Evolutionary conservation across 2,797 vertebrate genomes (phyloP).

Genomic region (Hybognathus amarus): DNA sequence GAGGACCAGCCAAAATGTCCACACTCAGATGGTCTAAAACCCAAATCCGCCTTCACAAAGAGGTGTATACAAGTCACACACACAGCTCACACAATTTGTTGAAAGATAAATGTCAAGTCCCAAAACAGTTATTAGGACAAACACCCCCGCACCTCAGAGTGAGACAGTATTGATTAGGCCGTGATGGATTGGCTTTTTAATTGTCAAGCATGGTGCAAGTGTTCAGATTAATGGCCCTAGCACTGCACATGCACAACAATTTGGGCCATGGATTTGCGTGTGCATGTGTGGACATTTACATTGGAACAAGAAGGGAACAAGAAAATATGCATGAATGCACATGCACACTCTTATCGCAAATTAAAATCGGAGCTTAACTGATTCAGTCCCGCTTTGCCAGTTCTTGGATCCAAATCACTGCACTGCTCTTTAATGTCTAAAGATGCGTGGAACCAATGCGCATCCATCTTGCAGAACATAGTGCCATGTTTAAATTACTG

Average conservation of each 20-base stretch:
- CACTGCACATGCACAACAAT: conserved; percentile 7
- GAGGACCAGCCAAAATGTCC: neutral
- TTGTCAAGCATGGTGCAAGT: conserved; percentile 15
- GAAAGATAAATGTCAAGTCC: conserved; percentile 5
- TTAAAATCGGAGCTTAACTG: conserved; percentile 30
- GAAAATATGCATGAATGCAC: conserved; percentile 13
- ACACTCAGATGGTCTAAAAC: neutral
- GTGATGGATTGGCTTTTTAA: conserved; percentile 19
- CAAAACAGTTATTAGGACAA: conserved; percentile 1
- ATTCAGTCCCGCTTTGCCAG: neutral
- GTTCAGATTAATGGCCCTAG: conserved; percentile 7
- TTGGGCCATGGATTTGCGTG: neutral
- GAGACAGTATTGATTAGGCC: conserved; percentile 26
- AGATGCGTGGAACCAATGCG: neutral
- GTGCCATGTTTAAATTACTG: conserved; percentile 8
- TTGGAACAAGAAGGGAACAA: neutral
- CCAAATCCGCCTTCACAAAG: neutral
- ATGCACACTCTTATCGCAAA: neutral
- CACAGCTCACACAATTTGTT: neutral
- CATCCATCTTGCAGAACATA: conserved; percentile 6
- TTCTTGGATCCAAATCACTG: conserved; percentile 2
- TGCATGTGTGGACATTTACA: neutral
- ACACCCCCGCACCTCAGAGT: neutral
- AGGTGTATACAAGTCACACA: neutral
- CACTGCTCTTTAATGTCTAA: neutral